Percentiles rank a stretch among this genome's conserved stretches.
Evolutionary conservation across 2,797 vertebrate genomes (phyloP).

Genomic region (Pipistrellus nathusii): DNA sequence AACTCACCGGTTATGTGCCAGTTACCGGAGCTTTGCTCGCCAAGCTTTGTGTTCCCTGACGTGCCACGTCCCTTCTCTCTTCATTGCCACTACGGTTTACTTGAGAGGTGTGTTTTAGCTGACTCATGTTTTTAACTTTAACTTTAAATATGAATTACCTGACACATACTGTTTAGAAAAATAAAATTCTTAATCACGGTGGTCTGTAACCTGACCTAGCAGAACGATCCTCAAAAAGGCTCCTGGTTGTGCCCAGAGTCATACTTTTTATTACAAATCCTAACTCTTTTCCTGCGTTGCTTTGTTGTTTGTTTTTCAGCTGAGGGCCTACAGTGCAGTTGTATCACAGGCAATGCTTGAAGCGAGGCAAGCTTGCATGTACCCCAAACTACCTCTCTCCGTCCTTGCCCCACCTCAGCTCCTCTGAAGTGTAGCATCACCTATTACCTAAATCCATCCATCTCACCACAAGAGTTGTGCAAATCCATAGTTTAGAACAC

Average conservation of each 20-base stretch:
- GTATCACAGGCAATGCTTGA: not conserved
- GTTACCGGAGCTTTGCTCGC: not conserved
- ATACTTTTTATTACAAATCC: conserved; percentile 4
- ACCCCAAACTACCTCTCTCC: not conserved
- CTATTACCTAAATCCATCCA: not conserved
- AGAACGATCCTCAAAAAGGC: not conserved
- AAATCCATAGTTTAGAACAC: not conserved
- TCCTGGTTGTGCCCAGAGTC: not conserved
- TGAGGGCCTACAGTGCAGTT: not conserved
- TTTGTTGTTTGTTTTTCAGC: not conserved
- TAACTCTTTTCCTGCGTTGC: not conserved
- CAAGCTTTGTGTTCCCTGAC: not conserved
- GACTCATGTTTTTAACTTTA: conserved; percentile 53
- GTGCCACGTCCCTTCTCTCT: not conserved
- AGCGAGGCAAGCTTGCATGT: not conserved
- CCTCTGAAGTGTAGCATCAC: not conserved
- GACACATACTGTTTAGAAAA: not conserved
- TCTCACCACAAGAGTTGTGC: not conserved
- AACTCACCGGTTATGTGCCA: not conserved
- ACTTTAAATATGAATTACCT: conserved; percentile 29
- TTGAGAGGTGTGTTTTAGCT: not conserved
- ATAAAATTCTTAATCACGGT: not conserved
- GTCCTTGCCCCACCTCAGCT: too few relatives aligned
- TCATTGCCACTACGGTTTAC: not conserved
- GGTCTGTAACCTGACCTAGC: not conserved